phyloP scores from a whole-genome alignment of 2,113 vertebrate species.

The Azemiops feae region DNA sequence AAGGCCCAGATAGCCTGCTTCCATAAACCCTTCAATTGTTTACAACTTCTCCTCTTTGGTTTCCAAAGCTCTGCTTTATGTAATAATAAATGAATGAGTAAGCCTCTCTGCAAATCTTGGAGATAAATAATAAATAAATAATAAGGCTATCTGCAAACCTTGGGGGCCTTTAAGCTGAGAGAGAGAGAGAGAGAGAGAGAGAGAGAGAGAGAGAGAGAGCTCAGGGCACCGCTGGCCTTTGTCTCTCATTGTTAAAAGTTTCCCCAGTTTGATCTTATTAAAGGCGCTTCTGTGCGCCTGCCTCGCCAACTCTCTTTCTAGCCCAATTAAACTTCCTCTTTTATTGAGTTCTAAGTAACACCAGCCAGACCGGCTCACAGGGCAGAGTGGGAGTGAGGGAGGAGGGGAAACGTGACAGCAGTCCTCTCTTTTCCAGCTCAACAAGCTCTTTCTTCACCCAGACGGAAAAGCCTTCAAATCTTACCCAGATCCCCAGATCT shows the following conservation, averaged over 20 bases:
- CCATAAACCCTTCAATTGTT: background rate
- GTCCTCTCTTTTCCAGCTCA: background rate
- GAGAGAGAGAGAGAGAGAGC: background rate
- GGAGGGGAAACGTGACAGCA: background rate
- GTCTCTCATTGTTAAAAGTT: background rate
- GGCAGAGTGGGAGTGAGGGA: background rate
- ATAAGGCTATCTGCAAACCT: background rate
- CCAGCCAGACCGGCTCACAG: background rate
- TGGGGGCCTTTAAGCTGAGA: background rate
- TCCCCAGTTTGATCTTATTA: background rate
- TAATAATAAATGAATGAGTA: background rate
- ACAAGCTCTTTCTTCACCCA: background rate
- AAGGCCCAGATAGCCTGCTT: background rate
- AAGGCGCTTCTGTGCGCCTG: too few species aligned
- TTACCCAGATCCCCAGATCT: background rate
- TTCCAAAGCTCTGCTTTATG: background rate
- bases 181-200: background rate
- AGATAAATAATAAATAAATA: background rate
- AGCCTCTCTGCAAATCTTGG: background rate
- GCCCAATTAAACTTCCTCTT: background rate
- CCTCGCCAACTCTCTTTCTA: background rate
- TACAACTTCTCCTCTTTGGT: background rate
- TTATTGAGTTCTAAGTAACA: background rate
- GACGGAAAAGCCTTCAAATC: background rate
- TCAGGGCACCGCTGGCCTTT: background rate